Base-by-base conservation (phyloP, 2,888 invertebrate genomes). In the Silvanus unidentatus region DNA sequence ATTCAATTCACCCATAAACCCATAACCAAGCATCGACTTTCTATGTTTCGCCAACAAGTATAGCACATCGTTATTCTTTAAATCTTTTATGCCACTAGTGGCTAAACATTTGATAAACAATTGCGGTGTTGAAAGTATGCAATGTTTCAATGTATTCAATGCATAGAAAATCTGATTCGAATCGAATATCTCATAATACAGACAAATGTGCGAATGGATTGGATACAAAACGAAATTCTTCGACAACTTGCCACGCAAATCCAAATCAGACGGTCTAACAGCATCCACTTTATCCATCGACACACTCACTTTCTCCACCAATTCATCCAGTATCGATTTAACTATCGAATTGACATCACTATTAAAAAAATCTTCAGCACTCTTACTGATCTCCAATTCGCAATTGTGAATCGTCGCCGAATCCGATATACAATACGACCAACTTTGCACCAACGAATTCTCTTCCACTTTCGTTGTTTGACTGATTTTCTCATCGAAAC, bases 131-230 rank as follows among this genome's bases (percentile, higher is more conserved):
- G 83, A 78, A 35, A 76, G 63, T 5, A 90, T 75, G 50, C 88
- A 82, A 58, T 83, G 84, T 48, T 83, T 79, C n/a, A 90, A 68
- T 0, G 85, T 84, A 47, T 81, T 79, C 50, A 91, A 73, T 5
- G 86, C 84, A 63, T 89, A 89, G 0, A 88, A 71, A 2, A 82
- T 81, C 58, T 85, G 78, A 45, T 80, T 77, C 0, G 84, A 82
- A 66, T 91, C 90, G 59, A 86, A 88, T 12, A 86, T 81, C 50
- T 85, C 85, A 55, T 82, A 81, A 64, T 92, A 92, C 2, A 93
- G 73, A 34, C 92, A 76, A 72, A 93, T 79, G 64, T 92, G 91
- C 14, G 88, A 86, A 65, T 92, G 91, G 45, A 88, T 80, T 16
- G 85, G 84, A 65, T 87, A 86, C 29, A 88, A 75, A 10, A 74